Percentiles rank a stretch among this genome's conserved stretches.
These are phyloP conservation scores for Ceratosolen fusciceps DNA, from an alignment of 1,140 invertebrate species.

Conservation along the genomic window DNA sequence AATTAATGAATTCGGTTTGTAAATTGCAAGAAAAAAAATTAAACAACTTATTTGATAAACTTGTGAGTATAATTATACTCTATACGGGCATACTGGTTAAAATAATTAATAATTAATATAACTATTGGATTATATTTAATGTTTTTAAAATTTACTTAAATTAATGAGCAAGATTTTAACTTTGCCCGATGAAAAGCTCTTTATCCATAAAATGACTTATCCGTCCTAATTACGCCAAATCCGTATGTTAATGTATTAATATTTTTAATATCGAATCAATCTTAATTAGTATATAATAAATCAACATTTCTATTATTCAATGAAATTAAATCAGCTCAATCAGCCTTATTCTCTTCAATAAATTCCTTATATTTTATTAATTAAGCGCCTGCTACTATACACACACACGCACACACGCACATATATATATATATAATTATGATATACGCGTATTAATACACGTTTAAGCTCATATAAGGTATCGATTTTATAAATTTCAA, in stretches of 20 bases:
- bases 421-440: too few species aligned
- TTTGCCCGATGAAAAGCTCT: neutral
- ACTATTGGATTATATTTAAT: neutral
- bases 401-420: too few species aligned
- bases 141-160: neutral
- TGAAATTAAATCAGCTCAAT: neutral
- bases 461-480: too few species aligned
- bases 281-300: conserved; percentile 1
- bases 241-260: neutral
- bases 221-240: neutral
- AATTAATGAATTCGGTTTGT: too few species aligned
- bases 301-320: conserved; percentile 7
- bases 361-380: neutral
- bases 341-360: neutral
- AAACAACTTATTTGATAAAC: too few species aligned
- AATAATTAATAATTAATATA: neutral
- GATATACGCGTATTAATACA: too few species aligned
- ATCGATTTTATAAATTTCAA: too few species aligned
- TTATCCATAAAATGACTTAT: neutral
- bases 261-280: neutral
- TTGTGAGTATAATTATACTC: too few species aligned
- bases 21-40: too few species aligned
- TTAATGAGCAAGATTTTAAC: neutral
- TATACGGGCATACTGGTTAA: too few species aligned
- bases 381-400: too few species aligned